Percentiles rank a stretch among this genome's conserved stretches.
Conservation (phyloP, 1,140 invertebrate species). For the Zeugodacus cucurbitae region DNA sequence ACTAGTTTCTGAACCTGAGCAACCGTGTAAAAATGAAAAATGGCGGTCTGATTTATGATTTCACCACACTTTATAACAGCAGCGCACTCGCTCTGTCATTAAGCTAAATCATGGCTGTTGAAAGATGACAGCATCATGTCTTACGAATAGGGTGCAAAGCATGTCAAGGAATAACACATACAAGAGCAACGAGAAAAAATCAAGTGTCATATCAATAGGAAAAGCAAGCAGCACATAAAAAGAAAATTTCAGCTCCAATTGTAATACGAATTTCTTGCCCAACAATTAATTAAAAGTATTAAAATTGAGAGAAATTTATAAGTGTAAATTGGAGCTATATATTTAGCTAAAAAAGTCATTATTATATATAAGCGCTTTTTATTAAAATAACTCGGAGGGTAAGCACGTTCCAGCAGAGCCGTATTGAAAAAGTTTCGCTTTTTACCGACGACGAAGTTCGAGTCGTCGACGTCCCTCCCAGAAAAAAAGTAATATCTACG, state of each 20-base stretch:
- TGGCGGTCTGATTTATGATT: not conserved
- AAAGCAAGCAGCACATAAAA: slow-evolving; percentile 15
- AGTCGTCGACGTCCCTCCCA: slow-evolving; percentile 16
- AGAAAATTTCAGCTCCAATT: slow-evolving; percentile 18
- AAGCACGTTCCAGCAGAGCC: slow-evolving; percentile 8
- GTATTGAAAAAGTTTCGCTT: slow-evolving; percentile 34
- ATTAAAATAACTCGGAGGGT: not conserved
- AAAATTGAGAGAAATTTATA: not conserved
- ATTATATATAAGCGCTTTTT: too few species aligned
- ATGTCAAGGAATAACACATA: not conserved
- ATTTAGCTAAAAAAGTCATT: not conserved
- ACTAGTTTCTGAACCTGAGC: not conserved
- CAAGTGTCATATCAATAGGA: slow-evolving; percentile 36
- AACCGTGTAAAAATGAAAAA: not conserved
- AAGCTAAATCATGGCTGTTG: not conserved
- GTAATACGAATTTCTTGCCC: not conserved
- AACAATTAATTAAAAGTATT: slow-evolving; percentile 17
- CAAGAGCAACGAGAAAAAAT: slow-evolving; percentile 15
- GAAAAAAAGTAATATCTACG: not conserved
- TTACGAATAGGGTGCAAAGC: not conserved
- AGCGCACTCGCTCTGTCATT: not conserved
- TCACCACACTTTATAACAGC: not conserved
- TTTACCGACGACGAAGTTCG: slow-evolving; percentile 29
- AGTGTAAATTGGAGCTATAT: not conserved
- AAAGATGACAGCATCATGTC: not conserved